Base-by-base conservation (phyloP, 2,888 invertebrate genomes). In the Lasioglossum lativentre region DNA sequence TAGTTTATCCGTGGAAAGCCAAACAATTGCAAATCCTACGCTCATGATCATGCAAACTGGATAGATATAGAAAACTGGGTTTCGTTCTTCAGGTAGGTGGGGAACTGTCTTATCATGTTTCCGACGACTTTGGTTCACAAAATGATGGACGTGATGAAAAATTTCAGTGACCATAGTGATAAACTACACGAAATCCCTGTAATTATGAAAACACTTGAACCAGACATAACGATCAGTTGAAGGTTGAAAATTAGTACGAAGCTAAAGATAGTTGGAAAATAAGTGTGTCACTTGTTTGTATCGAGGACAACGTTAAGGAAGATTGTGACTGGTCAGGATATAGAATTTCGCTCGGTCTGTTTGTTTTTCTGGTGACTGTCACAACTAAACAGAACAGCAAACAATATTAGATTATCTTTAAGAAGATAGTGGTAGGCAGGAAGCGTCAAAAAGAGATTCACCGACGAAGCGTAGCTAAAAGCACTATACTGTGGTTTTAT, bases 61-160 rank as follows among this genome's bases (percentile, higher is more conserved):
- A 86, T 94, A 94, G 16, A 92, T 75, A 66, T 89, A 86, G 81
- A 93, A 94, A 79, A 94, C 85, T 1, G 90, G 88, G 88, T 94
- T 93, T 72, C 84, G 90, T 76, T 94, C 93, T 88, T 94, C 93
- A 1, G 93, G 94, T 40, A 95, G 78, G 2, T 81, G n/a, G 71
- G 93, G 92, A 34, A 92, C 40, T 1, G 80, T 76, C 0, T 89
- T 75, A 73, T 94, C 85, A 8, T 82, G 14, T 19, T 89, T 80
- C 12, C 78, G 87, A 30, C 80, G 77, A 4, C 27, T 68, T 12
- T 85, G 85, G 73, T 91, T 91, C 27, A 92, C 81, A 10, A 73
- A 70, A 78, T 94, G 93, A 89, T 94, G 93, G 40, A 91, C n/a
- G 38, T 92, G 84, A 80, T 94, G 94, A 86, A 94, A 94, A 3